Base-by-base conservation (phyloP, 2,113 vertebrate genomes). In the Macrotis lagotis region DNA sequence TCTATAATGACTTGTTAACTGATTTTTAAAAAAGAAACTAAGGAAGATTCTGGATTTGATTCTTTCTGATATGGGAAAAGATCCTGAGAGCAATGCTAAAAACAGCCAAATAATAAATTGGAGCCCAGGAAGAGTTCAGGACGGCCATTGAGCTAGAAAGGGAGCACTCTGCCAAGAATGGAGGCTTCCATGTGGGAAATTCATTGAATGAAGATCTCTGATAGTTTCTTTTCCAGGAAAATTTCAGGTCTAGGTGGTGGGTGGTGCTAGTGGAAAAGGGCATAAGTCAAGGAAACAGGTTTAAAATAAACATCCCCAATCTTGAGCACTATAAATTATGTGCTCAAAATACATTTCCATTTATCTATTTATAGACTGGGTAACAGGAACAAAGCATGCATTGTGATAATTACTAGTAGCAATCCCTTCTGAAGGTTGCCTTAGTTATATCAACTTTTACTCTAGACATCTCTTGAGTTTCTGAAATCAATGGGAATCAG, bases 331-430 rank as follows among this genome's bases (percentile, higher is more conserved):
- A 47, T n/a, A n/a, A n/a, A n/a, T 92, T 95, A 59, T 74, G 74
- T 11, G n/a, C 74, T 92, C 90, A 89, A 89, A 95, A 92, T 95
- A 93, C 10, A 91, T 14, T 28, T 93, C 90, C 37, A 19, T 89
- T 90, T 48, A 37, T 52, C 50, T 96, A 95, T 95, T 97, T 96
- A 92, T 51, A 95, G 25, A 37, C 90, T 74, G 89, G 14, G 25
- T 37, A 93, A 91, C 51, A 91, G 96, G 95, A 96, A 91, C 9
- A 50, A 91, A 51, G 48, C 8, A 90, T 28, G 7, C 50, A 25
- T 25, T 51, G 22, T 74, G 26, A 94, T 94, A 91, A 92, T 44
- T 7, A 44, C 51, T 59, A 2, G 51, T 48, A 50, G 8, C 24
- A 92, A 44, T 90, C 66, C 31, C 91, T 96, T 95, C 74, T n/a